Evolutionary conservation across 1,140 invertebrate species (phyloP).

Genomic region (Atta cephalotes): DNA sequence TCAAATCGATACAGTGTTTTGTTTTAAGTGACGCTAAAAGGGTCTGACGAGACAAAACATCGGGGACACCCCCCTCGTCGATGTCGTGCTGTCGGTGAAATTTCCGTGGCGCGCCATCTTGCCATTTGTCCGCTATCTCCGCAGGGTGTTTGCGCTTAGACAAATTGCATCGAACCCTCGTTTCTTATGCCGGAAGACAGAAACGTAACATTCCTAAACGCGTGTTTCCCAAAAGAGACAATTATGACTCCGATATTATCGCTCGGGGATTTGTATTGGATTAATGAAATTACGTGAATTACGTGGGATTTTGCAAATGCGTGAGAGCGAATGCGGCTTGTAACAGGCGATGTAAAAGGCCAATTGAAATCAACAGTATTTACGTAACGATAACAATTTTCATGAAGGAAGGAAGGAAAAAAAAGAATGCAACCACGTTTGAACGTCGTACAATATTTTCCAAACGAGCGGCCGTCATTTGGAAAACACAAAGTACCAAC

Average conservation of each 20-base stretch:
- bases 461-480: constrained; percentile 59
- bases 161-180: constrained; percentile 39
- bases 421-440: constrained; percentile 18
- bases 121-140: constrained; percentile 28
- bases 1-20: constrained; percentile 81
- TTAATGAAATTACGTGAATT: background rate
- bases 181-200: background rate
- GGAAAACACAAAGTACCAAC: constrained; percentile 64
- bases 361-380: constrained; percentile 57
- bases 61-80: constrained; percentile 3
- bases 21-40: constrained; percentile 78
- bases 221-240: background rate
- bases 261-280: background rate
- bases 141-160: constrained; percentile 27
- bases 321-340: background rate
- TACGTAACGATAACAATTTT: constrained; percentile 38
- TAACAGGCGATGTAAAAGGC: constrained; percentile 26
- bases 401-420: background rate
- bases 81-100: constrained; percentile 8
- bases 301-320: background rate
- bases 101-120: constrained; percentile 43
- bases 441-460: constrained; percentile 61
- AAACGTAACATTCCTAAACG: background rate
- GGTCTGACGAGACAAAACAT: constrained; percentile 73
- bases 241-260: constrained; percentile 7